Base-by-base conservation (phyloP, 1,140 invertebrate species). In the Drosophila mauritiana region DNA sequence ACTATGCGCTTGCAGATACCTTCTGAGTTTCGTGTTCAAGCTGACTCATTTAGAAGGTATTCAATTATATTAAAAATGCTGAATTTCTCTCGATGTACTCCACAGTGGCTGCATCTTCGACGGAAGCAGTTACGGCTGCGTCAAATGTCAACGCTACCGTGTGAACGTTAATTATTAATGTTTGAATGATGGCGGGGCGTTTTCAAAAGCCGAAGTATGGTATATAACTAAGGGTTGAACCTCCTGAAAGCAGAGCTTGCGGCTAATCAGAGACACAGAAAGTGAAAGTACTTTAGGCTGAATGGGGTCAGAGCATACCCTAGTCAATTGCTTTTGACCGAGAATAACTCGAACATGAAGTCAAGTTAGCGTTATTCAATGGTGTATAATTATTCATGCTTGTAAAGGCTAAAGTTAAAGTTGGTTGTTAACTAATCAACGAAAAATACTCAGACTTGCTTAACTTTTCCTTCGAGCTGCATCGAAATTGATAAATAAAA, bases 161-260 rank as follows among this genome's bases (percentile, higher is more conserved):
- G 63, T 56, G 36, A 73, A 40, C 59, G 40, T 86, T 65, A 77
- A 86, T 83, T 63, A 86, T 86, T 86, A 65, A 86, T 86, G 65
- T 31, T 46, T 55, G 69, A 25, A 78, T 73, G 68, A 81, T 75
- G 78, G 59, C 51, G 72, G 43, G 73, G 52, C 39, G 57, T 68
- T 78, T 57, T 40, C 79, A 67, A 67, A 67, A 67, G 37, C 39
- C 34, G 8, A 61, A 57, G 65, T 42, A 40, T 31, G 52, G 65
- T 42, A 40, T 31, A 13, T 39, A 2, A 27, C 25, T 25, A 22
- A 31, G 25, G 27, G 20, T 17, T 20, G 27, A 15, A 37, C 3
- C 10, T n/a, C n/a, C 48, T 27, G 48, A 49, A 51, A 34, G 73
- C 73, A 61, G 42, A 17, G 73, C 73, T 55, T 46, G 52, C 25